Percentiles rank a stretch among this genome's conserved stretches.
phyloP scores from a whole-genome alignment of 2,888 invertebrate genomes.

The Hipparchia sbordonii region DNA sequence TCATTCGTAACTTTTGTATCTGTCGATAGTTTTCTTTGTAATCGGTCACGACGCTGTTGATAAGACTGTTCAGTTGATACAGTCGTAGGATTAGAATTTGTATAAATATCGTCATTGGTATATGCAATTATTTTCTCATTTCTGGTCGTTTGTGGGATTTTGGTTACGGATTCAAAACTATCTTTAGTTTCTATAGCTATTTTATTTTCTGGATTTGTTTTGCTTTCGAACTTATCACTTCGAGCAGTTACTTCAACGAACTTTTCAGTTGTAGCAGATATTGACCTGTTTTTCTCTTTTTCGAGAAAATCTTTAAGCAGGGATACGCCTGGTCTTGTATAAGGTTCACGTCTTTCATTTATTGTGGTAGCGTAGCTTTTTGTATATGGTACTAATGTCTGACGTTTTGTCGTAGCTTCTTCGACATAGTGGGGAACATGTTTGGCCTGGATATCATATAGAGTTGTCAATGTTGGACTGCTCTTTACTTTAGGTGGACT shows the following conservation, averaged over 20 bases:
- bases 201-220: slow-evolving; percentile 47
- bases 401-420: slow-evolving; percentile 65
- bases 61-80: slow-evolving; percentile 72
- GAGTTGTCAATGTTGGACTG: slow-evolving; percentile 70
- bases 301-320: slow-evolving; percentile 67
- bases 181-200: slow-evolving; percentile 58
- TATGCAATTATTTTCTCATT: slow-evolving; percentile 54
- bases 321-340: slow-evolving; percentile 76
- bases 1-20: slow-evolving; percentile 72
- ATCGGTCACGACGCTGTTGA: slow-evolving; percentile 86
- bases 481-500: slow-evolving; percentile 58
- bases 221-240: slow-evolving; percentile 48
- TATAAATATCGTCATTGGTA: slow-evolving; percentile 53
- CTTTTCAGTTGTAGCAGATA: slow-evolving; percentile 56
- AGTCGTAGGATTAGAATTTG: slow-evolving; percentile 51
- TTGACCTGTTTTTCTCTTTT: slow-evolving; percentile 68
- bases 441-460: slow-evolving; percentile 72
- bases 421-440: slow-evolving; percentile 47
- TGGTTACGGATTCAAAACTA: slow-evolving; percentile 70
- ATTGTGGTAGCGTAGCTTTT: slow-evolving; percentile 60
- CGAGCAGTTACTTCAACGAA: slow-evolving; percentile 55
- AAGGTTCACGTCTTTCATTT: slow-evolving; percentile 66
- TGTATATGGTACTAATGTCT: slow-evolving; percentile 72
- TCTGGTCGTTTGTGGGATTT: slow-evolving; percentile 67
- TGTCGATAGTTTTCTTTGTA: slow-evolving; percentile 87